Evolutionary conservation across 1,140 invertebrate genomes (phyloP).

Genomic region (Drosophila obscura): DNA sequence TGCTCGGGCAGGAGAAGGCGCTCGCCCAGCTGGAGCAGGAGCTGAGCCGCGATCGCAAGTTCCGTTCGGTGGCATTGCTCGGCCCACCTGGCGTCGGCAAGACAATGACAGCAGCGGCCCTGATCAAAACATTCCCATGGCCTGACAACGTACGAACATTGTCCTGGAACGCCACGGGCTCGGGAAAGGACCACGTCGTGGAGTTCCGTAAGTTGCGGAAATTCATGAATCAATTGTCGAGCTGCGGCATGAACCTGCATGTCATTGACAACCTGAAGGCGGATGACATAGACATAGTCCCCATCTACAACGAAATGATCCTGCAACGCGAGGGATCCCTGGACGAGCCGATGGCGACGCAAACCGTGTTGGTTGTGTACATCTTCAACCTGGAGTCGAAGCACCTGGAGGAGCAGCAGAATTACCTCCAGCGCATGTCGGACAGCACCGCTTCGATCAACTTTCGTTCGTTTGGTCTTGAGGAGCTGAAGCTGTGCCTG

Average conservation of each 20-base stretch:
- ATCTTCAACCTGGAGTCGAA: conserved; percentile 49
- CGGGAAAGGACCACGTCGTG: conserved; percentile 17
- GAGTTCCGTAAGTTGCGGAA: conserved; percentile 51
- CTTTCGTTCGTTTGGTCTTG: no score
- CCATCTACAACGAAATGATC: conserved; percentile 51
- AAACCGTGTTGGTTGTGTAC: conserved; percentile 57
- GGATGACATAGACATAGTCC: conserved; percentile 44
- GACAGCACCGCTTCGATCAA: neutral
- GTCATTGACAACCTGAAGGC: conserved; percentile 59
- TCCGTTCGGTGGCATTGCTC: conserved; percentile 50
- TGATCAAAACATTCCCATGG: conserved; percentile 60
- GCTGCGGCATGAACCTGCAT: conserved; percentile 60
- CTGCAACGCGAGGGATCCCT: neutral
- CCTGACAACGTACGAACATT: conserved; percentile 59
- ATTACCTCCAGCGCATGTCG: no score
- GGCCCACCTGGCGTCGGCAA: conserved; percentile 65
- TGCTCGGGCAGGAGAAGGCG: conserved; percentile 49
- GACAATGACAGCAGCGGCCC: conserved; percentile 28
- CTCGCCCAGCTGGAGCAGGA: conserved; percentile 33
- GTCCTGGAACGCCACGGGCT: conserved; percentile 57
- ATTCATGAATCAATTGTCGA: conserved; percentile 48
- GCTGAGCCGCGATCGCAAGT: conserved; percentile 14
- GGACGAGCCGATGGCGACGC: conserved; percentile 8
- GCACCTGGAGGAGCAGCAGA: neutral
- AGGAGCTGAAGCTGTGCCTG: no score